A percentile compares a stretch with the other conserved stretches of the same genome.
Evolutionary conservation across 30 jellyfish, hydroid and myxozoan species (phyloP).

Genomic region (Nemopilema nomurai): DNA sequence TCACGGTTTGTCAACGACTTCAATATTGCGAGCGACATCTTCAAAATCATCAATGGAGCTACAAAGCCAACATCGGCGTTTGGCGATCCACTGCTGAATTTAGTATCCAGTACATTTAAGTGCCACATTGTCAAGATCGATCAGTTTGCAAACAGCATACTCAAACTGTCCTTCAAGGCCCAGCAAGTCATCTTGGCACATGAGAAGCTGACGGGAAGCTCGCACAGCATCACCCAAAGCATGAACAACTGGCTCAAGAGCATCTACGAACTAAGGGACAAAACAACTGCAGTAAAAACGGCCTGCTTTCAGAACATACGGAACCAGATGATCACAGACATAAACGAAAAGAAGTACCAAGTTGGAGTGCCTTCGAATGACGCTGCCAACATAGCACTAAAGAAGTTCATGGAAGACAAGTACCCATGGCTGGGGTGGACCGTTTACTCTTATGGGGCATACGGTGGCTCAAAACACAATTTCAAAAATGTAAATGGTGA

Average conservation of each 20-base stretch:
- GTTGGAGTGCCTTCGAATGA: constrained; percentile 16
- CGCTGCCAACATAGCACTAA: constrained; percentile 13
- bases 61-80: constrained; percentile 21
- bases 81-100: constrained; percentile 36
- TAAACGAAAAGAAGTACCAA: constrained; percentile 27
- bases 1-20: constrained; percentile 31
- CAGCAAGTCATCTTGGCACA: constrained; percentile 50
- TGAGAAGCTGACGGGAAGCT: constrained; percentile 52
- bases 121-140: constrained; percentile 47
- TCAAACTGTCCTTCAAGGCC: constrained; percentile 23
- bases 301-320: constrained; percentile 9
- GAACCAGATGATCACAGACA: constrained; percentile 20
- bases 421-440: constrained; percentile 56
- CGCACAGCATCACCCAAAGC: constrained; percentile 24
- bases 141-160: constrained; percentile 27
- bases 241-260: constrained; percentile 39
- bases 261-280: constrained; percentile 28
- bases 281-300: constrained; percentile 7
- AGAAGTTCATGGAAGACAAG: constrained; percentile 17
- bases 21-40: constrained; percentile 22
- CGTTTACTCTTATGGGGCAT: constrained; percentile 42
- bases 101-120: constrained; percentile 17
- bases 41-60: constrained; percentile 36
- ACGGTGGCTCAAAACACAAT: constrained; percentile 40
- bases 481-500: constrained; percentile 13